Conservation (phyloP, 1,140 invertebrate genomes). For the Kradibia gibbosae region DNA sequence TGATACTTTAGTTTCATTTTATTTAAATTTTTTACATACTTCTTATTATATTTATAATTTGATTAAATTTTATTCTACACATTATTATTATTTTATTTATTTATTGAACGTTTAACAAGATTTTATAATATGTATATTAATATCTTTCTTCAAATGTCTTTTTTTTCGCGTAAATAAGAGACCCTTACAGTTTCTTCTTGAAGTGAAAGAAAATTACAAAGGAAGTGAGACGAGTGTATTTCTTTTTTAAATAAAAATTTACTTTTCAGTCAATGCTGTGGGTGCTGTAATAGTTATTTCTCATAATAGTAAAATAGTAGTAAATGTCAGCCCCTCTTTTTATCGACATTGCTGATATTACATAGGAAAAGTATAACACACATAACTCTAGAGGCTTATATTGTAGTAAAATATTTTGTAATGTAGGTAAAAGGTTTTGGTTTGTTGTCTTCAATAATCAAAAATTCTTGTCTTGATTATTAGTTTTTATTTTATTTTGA, state of each 20-base stretch:
- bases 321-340: background rate
- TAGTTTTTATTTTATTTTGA: too few relatives aligned
- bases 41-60: too few relatives aligned
- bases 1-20: too few relatives aligned
- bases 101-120: too few relatives aligned
- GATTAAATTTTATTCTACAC: too few relatives aligned
- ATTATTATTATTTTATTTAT: too few relatives aligned
- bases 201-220: background rate
- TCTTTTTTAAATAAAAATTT: background rate
- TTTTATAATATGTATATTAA: too few relatives aligned
- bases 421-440: background rate
- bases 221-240: background rate
- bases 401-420: background rate
- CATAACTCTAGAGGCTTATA: background rate
- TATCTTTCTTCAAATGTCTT: too few relatives aligned
- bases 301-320: background rate
- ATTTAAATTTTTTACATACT: too few relatives aligned
- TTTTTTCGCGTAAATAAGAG: background rate
- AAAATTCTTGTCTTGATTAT: too few relatives aligned
- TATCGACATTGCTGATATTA: background rate
- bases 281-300: background rate
- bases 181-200: background rate
- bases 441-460: background rate
- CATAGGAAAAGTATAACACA: background rate
- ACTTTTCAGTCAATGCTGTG: background rate